phyloP scores from a whole-genome alignment of 1,140 invertebrate species.

The Trachymyrmex cornetzi region DNA sequence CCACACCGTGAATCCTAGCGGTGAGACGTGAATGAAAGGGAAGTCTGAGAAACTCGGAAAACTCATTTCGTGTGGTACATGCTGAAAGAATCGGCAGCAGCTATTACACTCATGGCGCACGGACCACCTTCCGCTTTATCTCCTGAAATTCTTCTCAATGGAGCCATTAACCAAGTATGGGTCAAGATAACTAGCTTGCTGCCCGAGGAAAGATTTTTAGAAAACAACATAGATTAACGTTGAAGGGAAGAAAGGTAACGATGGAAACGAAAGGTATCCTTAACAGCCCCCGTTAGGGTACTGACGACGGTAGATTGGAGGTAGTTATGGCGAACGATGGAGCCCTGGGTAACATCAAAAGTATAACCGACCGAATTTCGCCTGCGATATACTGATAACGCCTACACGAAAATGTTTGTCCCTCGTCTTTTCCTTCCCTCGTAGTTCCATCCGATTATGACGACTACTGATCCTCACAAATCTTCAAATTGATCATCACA shows the following conservation, averaged over 20 bases:
- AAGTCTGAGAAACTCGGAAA: conserved; percentile 33
- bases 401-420: conserved; percentile 20
- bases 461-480: not conserved
- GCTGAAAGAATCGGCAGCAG: conserved; percentile 61
- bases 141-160: conserved; percentile 53
- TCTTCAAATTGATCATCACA: conserved; percentile 8
- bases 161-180: conserved; percentile 47
- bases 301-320: conserved; percentile 64
- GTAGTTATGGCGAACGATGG: conserved; percentile 60
- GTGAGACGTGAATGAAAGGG: conserved; percentile 18
- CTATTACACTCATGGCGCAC: conserved; percentile 31
- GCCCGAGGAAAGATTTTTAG: conserved; percentile 23
- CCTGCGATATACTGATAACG: conserved; percentile 53
- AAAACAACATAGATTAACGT: conserved; percentile 35
- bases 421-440: not conserved
- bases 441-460: not conserved
- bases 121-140: not conserved
- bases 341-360: conserved; percentile 47
- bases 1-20: not conserved
- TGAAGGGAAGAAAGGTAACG: not conserved
- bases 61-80: conserved; percentile 53
- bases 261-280: conserved; percentile 1
- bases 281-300: conserved; percentile 15
- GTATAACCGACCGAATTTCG: conserved; percentile 66
- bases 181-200: conserved; percentile 47